Evolutionary conservation across 2,888 invertebrate genomes (phyloP).

Genomic region (Caenorhabditis macrosperma): DNA sequence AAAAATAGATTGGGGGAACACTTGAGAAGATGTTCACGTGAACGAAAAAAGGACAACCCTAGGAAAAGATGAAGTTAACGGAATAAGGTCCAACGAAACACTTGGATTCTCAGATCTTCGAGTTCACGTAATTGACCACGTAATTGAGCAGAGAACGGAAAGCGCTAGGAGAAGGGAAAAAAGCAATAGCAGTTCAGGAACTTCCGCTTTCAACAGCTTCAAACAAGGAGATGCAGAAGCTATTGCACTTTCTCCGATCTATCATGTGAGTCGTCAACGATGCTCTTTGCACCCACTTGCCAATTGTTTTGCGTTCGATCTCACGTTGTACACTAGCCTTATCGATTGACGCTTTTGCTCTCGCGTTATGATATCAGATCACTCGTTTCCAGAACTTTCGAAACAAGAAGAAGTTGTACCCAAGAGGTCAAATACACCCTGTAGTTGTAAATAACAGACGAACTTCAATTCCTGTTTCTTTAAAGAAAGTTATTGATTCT

Average conservation of each 20-base stretch:
- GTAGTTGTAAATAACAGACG: not conserved
- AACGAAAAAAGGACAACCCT: slow-evolving; percentile 7
- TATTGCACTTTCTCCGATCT: not conserved
- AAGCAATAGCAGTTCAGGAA: too few species aligned
- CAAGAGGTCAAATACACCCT: too few species aligned
- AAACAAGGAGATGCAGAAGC: not conserved
- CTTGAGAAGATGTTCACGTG: slow-evolving; percentile 49
- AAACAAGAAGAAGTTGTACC: not conserved
- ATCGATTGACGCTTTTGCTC: not conserved
- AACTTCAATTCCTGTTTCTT: not conserved
- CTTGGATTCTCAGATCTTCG: too few species aligned
- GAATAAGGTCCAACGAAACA: slow-evolving; percentile 12
- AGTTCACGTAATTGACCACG: too few species aligned
- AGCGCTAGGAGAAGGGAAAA: too few species aligned
- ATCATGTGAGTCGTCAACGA: slow-evolving; percentile 5
- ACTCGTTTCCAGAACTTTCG: not conserved
- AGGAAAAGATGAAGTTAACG: not conserved
- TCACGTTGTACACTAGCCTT: not conserved
- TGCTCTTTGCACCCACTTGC: not conserved
- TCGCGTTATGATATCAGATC: not conserved
- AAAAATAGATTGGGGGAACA: slow-evolving; percentile 48
- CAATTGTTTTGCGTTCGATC: slow-evolving; percentile 1
- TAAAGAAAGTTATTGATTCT: not conserved
- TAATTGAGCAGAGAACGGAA: too few species aligned
- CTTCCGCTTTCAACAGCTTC: not conserved